Conservation (phyloP, 1,140 invertebrate genomes). For the Lineus longissimus region DNA sequence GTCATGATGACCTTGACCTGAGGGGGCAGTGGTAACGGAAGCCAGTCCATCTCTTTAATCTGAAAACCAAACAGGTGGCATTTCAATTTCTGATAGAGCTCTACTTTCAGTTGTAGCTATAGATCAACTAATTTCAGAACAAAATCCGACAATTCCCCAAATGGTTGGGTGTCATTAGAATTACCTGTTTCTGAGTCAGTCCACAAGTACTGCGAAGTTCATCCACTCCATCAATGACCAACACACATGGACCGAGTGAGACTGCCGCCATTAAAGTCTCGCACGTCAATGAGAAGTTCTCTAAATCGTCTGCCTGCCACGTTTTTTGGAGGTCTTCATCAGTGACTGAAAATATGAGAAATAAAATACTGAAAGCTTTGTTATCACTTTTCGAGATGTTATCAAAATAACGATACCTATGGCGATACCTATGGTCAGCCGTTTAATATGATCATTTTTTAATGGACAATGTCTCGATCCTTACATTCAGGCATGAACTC, state of each 20-base stretch:
- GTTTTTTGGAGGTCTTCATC: not conserved
- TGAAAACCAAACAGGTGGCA: conserved; percentile 21
- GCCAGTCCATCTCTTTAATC: conserved; percentile 45
- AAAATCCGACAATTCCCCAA: no score
- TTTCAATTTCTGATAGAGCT: no score
- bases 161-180: not conserved
- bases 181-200: conserved; percentile 27
- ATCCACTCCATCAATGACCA: conserved; percentile 47
- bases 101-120: no score
- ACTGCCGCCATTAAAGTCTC: conserved; percentile 41
- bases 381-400: no score
- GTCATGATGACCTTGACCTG: conserved; percentile 45
- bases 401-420: no score
- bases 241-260: conserved; percentile 40
- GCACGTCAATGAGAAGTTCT: conserved; percentile 22
- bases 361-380: no score
- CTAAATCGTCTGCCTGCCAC: not conserved
- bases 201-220: conserved; percentile 33
- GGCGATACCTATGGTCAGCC: no score
- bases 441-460: no score
- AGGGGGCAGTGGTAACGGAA: conserved; percentile 39
- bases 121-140: no score
- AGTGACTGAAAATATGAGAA: conserved; percentile 7
- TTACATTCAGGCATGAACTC: conserved; percentile 30
- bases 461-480: no score